Evolutionary conservation across 2,113 vertebrate genomes (phyloP).

Genomic region (Sebastes fasciatus): DNA sequence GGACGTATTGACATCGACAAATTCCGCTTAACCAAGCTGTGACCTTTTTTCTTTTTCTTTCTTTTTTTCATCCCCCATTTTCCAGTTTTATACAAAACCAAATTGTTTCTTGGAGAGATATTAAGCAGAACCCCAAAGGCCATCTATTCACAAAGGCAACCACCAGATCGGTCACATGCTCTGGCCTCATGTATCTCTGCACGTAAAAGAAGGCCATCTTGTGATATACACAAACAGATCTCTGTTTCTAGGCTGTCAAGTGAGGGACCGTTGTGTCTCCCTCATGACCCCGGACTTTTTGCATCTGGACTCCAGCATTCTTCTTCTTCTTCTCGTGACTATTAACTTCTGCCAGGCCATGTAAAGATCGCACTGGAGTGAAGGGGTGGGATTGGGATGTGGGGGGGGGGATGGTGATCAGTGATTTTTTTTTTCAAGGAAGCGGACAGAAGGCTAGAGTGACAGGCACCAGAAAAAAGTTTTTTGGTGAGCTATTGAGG

Average conservation of each 20-base stretch:
- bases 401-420: background rate
- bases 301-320: conserved; percentile 19
- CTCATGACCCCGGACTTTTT: conserved; percentile 43
- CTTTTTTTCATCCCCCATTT: conserved; percentile 2
- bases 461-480: conserved; percentile 38
- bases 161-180: conserved; percentile 53
- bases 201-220: conserved; percentile 45
- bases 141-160: conserved; percentile 27
- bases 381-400: conserved; percentile 37
- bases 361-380: conserved; percentile 56
- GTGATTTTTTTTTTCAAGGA: conserved; percentile 23
- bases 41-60: conserved; percentile 25
- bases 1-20: background rate
- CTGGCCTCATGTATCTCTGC: conserved; percentile 51
- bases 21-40: conserved; percentile 13
- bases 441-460: conserved; percentile 23
- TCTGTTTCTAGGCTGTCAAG: conserved; percentile 69
- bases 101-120: conserved; percentile 44
- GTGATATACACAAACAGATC: conserved; percentile 63
- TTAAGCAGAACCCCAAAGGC: conserved; percentile 52
- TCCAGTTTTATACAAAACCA: conserved; percentile 16
- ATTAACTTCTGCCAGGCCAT: conserved; percentile 60
- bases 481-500: conserved; percentile 68
- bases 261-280: conserved; percentile 39
- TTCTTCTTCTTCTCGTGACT: conserved; percentile 38